Conservation (phyloP, 2,888 invertebrate species). For the Apamea monoglypha region DNA sequence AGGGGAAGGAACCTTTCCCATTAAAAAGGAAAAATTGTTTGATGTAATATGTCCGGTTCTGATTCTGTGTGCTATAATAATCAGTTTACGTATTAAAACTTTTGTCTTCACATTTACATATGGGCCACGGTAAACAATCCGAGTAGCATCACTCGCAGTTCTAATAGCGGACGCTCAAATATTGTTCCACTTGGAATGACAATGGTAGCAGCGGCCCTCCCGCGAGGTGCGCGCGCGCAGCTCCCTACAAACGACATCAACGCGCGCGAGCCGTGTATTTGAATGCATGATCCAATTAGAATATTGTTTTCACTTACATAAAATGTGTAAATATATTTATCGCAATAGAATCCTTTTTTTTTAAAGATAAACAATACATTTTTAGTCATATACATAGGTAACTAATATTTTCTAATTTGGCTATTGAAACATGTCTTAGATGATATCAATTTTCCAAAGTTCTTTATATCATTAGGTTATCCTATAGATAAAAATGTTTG, state of each 20-base stretch:
- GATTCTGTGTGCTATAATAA: too few species aligned
- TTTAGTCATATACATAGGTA: not conserved
- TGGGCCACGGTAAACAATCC: not conserved
- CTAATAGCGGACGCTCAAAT: not conserved
- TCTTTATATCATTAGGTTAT: not conserved
- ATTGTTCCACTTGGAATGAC: not conserved
- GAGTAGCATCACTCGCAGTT: not conserved
- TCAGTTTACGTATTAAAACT: not conserved
- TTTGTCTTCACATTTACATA: too few species aligned
- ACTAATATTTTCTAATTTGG: not conserved
- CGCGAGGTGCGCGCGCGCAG: conserved; percentile 36
- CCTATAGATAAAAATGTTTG: not conserved
- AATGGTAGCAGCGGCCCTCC: too few species aligned
- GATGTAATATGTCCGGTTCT: too few species aligned
- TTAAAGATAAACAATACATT: not conserved
- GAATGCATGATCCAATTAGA: not conserved
- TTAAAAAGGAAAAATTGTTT: too few species aligned
- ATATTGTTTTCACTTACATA: not conserved
- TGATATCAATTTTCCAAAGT: not conserved
- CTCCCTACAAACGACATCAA: conserved; percentile 66
- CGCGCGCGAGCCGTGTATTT: conserved; percentile 49
- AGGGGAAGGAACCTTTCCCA: too few species aligned
- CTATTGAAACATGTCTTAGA: not conserved
- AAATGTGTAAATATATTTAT: not conserved
- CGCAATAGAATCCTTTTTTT: not conserved